Evolutionary conservation across 1,140 invertebrate genomes (phyloP).

Genomic region (Gonioctena quinquepunctata): DNA sequence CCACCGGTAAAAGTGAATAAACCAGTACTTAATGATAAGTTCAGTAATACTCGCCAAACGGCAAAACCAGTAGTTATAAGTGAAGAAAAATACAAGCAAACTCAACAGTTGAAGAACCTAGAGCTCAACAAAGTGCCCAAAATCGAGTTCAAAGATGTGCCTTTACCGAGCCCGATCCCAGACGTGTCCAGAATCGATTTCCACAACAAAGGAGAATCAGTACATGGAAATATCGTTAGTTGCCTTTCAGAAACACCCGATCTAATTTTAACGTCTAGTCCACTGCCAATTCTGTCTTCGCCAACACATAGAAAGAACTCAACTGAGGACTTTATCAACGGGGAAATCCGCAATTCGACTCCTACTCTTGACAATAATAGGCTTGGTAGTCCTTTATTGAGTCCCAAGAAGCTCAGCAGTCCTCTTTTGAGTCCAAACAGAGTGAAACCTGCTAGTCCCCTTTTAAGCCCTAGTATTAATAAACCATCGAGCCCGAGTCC

Average conservation of each 20-base stretch:
- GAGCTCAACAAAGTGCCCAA: conserved; percentile 21
- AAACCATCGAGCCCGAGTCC: conserved; percentile 1
- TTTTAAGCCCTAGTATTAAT: conserved; percentile 18
- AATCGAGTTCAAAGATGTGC: conserved; percentile 38
- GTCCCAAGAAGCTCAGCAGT: conserved; percentile 1
- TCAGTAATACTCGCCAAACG: conserved; percentile 23
- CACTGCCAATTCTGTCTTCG: conserved; percentile 33
- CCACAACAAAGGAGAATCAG: conserved; percentile 16
- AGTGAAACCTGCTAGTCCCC: conserved; percentile 18
- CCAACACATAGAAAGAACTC: conserved; percentile 28
- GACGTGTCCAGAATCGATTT: conserved; percentile 45
- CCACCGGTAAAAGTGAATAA: conserved; percentile 56
- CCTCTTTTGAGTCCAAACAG: conserved; percentile 5
- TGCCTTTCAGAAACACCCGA: conserved; percentile 50
- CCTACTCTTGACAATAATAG: not conserved
- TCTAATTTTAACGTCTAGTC: conserved; percentile 52
- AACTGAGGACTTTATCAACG: conserved; percentile 42
- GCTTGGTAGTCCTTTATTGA: not conserved
- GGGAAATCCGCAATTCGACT: conserved; percentile 28
- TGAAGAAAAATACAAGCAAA: conserved; percentile 9
- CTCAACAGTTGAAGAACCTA: conserved; percentile 2
- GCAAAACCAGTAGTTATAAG: conserved; percentile 22
- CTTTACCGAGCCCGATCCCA: conserved; percentile 47
- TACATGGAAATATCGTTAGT: conserved; percentile 9
- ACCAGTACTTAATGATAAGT: conserved; percentile 34